Conservation (phyloP, 2,797 vertebrate genomes). For the Microcaecilia unicolor region DNA sequence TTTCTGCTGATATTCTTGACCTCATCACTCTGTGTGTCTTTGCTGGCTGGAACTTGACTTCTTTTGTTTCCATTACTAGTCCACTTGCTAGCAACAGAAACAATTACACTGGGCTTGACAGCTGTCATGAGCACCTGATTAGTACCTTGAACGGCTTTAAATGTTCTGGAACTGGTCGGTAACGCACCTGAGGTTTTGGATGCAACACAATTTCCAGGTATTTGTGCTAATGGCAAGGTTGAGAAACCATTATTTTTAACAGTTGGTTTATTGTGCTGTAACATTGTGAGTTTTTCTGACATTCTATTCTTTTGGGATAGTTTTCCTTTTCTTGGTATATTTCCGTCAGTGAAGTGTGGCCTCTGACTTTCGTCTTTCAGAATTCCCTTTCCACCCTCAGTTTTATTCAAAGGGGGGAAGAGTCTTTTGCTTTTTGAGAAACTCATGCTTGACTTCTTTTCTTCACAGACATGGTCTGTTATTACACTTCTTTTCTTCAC, state of each 20-base stretch:
- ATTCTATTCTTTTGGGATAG: neutral
- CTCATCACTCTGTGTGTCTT: accelerated
- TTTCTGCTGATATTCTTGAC: too few relatives aligned
- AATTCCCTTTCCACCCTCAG: neutral
- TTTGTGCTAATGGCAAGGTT: neutral
- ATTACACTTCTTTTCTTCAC: slow-evolving; percentile 22
- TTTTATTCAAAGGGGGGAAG: neutral
- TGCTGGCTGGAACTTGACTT: neutral
- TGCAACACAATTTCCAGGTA: neutral
- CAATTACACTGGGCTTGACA: too few relatives aligned
- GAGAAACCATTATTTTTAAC: neutral
- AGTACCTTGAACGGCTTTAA: neutral
- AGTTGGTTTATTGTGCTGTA: slow-evolving; percentile 7
- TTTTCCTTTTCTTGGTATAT: accelerated
- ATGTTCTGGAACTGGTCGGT: accelerated
- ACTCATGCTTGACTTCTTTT: neutral
- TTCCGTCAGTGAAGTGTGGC: neutral
- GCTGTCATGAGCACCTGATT: neutral
- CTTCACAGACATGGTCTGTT: neutral
- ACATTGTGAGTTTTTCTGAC: slow-evolving; percentile 4
- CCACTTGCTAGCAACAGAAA: neutral
- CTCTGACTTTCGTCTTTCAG: accelerated
- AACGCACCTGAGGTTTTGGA: accelerated
- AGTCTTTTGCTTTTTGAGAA: neutral
- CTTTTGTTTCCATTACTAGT: neutral